phyloP scores from a whole-genome alignment of 2,888 invertebrate species.

The Clistopyga incitator region DNA sequence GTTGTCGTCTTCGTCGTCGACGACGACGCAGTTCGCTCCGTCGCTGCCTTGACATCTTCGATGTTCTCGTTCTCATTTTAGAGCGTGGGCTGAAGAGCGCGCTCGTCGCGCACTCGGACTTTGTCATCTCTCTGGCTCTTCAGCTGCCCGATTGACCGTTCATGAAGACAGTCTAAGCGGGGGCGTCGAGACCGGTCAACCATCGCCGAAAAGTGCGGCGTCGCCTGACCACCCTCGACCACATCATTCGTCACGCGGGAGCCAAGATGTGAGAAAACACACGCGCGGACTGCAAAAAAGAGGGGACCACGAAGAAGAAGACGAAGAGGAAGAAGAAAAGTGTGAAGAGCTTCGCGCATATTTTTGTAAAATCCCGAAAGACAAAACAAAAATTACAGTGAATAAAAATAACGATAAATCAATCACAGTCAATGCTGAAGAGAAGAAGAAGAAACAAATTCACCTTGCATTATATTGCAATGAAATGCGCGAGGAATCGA shows the following conservation, averaged over 20 bases:
- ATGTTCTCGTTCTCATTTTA: slow-evolving; percentile 71
- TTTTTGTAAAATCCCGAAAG: background rate
- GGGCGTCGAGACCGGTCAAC: slow-evolving; percentile 64
- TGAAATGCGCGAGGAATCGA: too few species aligned
- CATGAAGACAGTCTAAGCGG: slow-evolving; percentile 55
- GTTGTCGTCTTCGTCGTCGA: slow-evolving; percentile 14
- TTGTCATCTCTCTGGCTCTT: background rate
- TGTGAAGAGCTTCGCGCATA: background rate
- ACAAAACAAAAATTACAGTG: background rate
- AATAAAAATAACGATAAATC: too few species aligned
- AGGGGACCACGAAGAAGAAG: background rate
- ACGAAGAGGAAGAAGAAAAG: background rate
- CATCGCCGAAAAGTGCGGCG: slow-evolving; percentile 13
- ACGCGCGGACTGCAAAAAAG: background rate
- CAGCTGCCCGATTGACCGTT: slow-evolving; percentile 47
- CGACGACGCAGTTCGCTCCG: slow-evolving; percentile 39
- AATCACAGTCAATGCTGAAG: too few species aligned
- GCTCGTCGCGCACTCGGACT: slow-evolving; percentile 49
- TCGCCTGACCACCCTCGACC: slow-evolving; percentile 1
- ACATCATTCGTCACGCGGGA: slow-evolving; percentile 36
- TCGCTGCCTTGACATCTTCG: slow-evolving; percentile 70
- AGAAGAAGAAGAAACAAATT: too few species aligned
- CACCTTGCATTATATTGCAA: too few species aligned
- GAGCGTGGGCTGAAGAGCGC: slow-evolving; percentile 66
- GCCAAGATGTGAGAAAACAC: slow-evolving; percentile 15